Evolutionary conservation across 1,140 invertebrate genomes (phyloP).

Genomic region (Aphelinus certus): DNA sequence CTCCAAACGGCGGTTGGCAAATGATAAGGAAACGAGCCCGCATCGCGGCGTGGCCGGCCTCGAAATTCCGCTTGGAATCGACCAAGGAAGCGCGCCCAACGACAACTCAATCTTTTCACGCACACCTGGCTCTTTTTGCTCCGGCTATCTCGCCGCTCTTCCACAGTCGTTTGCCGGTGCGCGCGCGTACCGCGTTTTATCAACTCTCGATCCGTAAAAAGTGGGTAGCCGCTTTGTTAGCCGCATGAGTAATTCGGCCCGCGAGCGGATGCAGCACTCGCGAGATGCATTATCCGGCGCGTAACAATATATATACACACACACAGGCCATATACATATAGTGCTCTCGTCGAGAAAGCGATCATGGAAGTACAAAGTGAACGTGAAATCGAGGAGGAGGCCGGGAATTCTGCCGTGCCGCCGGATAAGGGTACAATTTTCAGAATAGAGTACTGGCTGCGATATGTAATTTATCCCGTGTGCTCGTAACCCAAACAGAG

Average conservation of each 20-base stretch:
- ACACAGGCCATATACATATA: not conserved
- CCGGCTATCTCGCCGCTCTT: not conserved
- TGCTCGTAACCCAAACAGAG: not conserved
- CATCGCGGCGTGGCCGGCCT: no score
- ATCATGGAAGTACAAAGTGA: slow-evolving; percentile 30
- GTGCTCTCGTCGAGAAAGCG: slow-evolving; percentile 23
- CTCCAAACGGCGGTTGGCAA: no score
- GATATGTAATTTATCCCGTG: slow-evolving; percentile 12
- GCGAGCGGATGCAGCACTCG: not conserved
- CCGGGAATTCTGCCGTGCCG: not conserved
- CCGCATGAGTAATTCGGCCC: slow-evolving; percentile 1
- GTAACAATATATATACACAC: not conserved
- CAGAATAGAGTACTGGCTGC: slow-evolving; percentile 6
- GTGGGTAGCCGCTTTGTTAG: slow-evolving; percentile 11
- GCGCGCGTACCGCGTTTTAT: slow-evolving; percentile 18
- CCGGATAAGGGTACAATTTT: not conserved
- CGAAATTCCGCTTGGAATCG: no score
- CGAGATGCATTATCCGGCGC: slow-evolving; percentile 10
- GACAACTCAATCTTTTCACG: no score
- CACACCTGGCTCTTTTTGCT: no score
- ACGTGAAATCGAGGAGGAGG: slow-evolving; percentile 12
- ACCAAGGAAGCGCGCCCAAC: no score
- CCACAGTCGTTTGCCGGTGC: slow-evolving; percentile 6
- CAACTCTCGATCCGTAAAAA: slow-evolving; percentile 34
- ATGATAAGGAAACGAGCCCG: no score